Base-by-base conservation (phyloP, 2,113 vertebrate species). In the Zosterops lateralis region DNA sequence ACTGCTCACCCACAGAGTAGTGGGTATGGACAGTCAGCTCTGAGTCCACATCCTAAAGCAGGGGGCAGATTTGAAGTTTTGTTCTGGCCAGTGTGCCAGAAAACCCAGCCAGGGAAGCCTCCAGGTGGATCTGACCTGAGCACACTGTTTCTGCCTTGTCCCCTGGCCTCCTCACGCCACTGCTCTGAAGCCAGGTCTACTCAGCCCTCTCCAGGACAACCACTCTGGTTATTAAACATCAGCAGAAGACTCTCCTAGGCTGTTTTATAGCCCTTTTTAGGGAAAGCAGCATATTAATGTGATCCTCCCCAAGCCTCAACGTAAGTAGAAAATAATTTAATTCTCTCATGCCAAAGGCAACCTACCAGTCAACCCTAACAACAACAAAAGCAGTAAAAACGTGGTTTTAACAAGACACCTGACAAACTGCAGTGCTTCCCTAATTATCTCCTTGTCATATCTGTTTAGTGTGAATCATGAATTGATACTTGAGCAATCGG, bases 391-490 rank as follows among this genome's bases (percentile, higher is more conserved):
- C 87, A 50, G 45, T 74, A 91, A 87, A 95, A 83, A 42, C 0
- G 1, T 24, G 29, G 71, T 77, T 92, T 70, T 95, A 95, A 90
- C 74, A 44, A 95, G 94, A 96, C 94, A 95, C 87, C 89, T 96
- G 94, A 95, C 89, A 85, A 95, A 95, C 87, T 95, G 93, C 93
- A 92, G 89, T 36, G 64, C 95, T 92, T 93, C 60, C 50, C 64
- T 96, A 87, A 95, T 93, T 82, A 85, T 70, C 84, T 87, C 90
- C 82, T 90, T 96, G 95, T 94, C 93, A 57, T 79, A 91, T 96
- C 89, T 89, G 74, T 42, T 95, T 95, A 95, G 82, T 8, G 42
- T 93, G 93, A 96, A 70, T 85, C 79, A 51, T 24, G 67, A 47
- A 19, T 60, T 80, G 89, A 76, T 76, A 61, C 56, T 73, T 1